These are phyloP conservation scores for Fragum fragum DNA, from an alignment of 2,888 invertebrate species.

Conservation along the genomic window DNA sequence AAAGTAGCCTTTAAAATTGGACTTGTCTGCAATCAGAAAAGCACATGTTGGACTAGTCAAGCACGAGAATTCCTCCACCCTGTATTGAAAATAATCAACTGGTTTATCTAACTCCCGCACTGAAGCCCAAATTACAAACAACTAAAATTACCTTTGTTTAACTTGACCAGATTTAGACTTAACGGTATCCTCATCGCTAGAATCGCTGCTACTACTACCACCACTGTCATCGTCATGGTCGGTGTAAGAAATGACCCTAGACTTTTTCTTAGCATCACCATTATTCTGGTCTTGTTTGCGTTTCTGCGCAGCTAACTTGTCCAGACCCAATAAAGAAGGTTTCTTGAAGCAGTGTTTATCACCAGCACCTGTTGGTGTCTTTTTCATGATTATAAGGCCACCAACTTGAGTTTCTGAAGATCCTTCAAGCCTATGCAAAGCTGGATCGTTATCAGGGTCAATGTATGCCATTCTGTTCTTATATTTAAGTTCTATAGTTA, in stretches of 20 bases:
- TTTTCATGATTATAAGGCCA: constrained; percentile 86
- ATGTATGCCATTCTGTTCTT: constrained; percentile 55
- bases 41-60: no score
- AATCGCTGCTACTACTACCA: constrained; percentile 55
- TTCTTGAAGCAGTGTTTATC: constrained; percentile 76
- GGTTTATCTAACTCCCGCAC: no score
- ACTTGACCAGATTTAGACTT: constrained; percentile 10
- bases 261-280: constrained; percentile 73
- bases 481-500: no score
- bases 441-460: constrained; percentile 77
- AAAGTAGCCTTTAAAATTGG: no score
- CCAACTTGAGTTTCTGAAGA: constrained; percentile 81
- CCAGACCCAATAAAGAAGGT: constrained; percentile 87
- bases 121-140: no score
- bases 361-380: constrained; percentile 70
- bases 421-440: constrained; percentile 85
- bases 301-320: constrained; percentile 86
- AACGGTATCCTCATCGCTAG: constrained; percentile 55
- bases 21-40: no score
- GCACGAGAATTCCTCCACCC: no score
- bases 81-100: no score
- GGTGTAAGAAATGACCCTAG: constrained; percentile 80
- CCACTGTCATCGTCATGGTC: constrained; percentile 73
- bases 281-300: constrained; percentile 72
- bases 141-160: constrained; percentile 56